Evolutionary conservation across 2,797 vertebrate species (phyloP), one percentile per base, ranked within the genome.

Genomic region (Falco cherrug): DNA sequence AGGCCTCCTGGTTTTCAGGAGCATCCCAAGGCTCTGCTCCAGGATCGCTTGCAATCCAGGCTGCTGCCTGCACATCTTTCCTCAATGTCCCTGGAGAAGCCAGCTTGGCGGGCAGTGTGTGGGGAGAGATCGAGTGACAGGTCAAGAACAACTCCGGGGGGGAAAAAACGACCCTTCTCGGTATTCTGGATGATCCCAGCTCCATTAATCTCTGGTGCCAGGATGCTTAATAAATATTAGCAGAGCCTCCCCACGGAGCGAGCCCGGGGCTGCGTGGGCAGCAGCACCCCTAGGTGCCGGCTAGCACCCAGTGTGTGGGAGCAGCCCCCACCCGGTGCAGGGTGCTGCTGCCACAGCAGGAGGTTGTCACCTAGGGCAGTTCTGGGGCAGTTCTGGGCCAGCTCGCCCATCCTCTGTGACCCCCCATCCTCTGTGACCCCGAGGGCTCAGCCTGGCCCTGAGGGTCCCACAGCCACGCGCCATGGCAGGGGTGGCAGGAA

Each of bases 101-200:
- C 0, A 0, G 43, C 57, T 64, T 3, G 8, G 50, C 50, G 2
- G 2, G 6, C 2, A 10, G 41, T 8, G 4, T 1, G 0, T 9
- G 16, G 13, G 41, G 25, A 64, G 64, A 35, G 7, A 4, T 19
- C 2, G 19, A 84, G 50, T 16, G 56, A 47, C 35, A 29, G 45
- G 13, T 51, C 39, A 10, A 45, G 16, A 47, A 8, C 2, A 19
- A 21, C 48, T 51, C 48, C 29, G 0, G 1, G 47, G 10, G 14
- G 6, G 4, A 10, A 4, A 5, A 19, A 76, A 16, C 1, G 0
- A 0, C 33, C 25, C 12, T 64, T 20, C 13, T 29, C 57, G 45
- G 56, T 41, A 48, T 71, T 88, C 83, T 1, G 7, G 28, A 2
- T 28, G 16, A 22, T 24, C 28, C 56, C 2, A 0, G 45, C 53